Conservation (phyloP, 2,113 vertebrate genomes). For the Condylura cristata region DNA sequence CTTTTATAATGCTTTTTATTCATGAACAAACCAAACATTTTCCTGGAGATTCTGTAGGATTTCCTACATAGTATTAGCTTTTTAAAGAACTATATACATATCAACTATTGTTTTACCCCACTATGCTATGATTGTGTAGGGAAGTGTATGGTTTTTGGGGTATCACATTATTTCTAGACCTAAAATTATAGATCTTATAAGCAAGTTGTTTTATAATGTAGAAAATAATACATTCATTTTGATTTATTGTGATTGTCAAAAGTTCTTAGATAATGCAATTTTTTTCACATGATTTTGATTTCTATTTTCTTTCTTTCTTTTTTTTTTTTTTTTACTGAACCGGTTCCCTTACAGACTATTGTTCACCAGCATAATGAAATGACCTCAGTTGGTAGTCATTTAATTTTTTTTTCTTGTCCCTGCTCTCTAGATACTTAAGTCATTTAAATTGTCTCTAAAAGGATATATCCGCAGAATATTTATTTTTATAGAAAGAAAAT, state of each 20-base stretch:
- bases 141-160: background rate
- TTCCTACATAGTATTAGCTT: background rate
- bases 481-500: background rate
- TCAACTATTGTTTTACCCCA: background rate
- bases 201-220: background rate
- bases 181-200: background rate
- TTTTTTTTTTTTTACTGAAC: background rate
- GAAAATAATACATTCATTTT: background rate
- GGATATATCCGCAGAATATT: background rate
- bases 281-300: conserved; percentile 12
- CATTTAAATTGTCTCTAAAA: background rate
- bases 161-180: background rate
- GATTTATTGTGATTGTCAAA: background rate
- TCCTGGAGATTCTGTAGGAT: background rate
- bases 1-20: too few species aligned
- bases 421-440: background rate
- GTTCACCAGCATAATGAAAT: background rate
- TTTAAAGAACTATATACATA: background rate
- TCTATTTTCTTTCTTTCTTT: background rate
- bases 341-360: background rate
- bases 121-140: background rate
- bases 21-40: too few species aligned
- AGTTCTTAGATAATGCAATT: background rate
- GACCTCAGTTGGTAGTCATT: background rate
- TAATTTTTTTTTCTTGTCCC: background rate